Evolutionary conservation across 2,797 vertebrate genomes (phyloP), one percentile per base, ranked within the genome.

Genomic region (Rhyacichthys aspro): DNA sequence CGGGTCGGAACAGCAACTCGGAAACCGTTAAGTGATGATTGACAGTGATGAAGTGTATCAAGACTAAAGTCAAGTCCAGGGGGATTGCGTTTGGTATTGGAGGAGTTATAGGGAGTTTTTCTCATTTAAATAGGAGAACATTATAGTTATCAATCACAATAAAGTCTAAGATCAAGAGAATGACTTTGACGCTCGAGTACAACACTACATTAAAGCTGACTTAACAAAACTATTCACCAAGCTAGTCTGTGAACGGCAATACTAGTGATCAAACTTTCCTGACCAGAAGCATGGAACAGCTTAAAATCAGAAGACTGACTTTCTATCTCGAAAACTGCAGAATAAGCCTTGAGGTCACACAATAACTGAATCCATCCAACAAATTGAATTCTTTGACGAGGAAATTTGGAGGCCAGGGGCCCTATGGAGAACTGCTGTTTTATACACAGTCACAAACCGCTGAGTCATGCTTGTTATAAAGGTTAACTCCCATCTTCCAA

Each of bases 401-500:
- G 17, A 53, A 53, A 17, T 15, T 32, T 23, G 11, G 28, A 39
- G 14, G 33, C 32, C 53, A 43, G 38, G 41, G 39, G 28, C 16
- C 16, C 41, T 15, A 10, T 3, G 7, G n/a, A 34, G 32, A 18
- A 42, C 54, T 48, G 12, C 63, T 53, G 37, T 54, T 38, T 11
- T 41, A 28, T 28, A 28, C 23, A 28, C 23, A 28, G 23, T 32
- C 15, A 6, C 63, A 63, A 70, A 43, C 10, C 36, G 70, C 48
- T 49, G 59, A 67, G 47, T 78, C 43, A 16, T 18, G 11, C 41
- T 54, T 53, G 76, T 74, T 63, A 43, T 39, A 55, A 80, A 67
- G 47, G 68, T 80, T 54, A 54, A 3, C 37, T 23, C 14, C 11
- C 8, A 7, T 55, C 44, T 15, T 56, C 15, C 7, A 14, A 43